These are phyloP conservation scores for Intellagama lesueurii DNA, from an alignment of 2,797 vertebrate genomes.

Conservation along the genomic window DNA sequence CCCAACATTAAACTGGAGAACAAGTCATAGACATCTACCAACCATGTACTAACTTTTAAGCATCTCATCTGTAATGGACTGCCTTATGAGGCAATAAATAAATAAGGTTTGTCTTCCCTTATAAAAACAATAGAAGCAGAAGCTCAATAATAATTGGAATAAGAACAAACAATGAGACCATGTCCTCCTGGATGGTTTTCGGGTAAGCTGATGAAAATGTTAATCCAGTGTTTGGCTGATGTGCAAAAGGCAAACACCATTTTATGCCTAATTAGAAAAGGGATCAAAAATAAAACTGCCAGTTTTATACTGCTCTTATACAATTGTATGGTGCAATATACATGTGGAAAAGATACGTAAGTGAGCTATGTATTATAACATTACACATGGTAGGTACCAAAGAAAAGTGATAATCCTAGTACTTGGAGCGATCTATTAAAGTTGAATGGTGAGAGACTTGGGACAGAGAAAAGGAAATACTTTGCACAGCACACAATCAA, in stretches of 20 bases:
- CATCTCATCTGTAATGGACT: neutral
- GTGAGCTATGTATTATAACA: too few species aligned
- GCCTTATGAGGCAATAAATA: neutral
- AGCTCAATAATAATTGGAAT: neutral
- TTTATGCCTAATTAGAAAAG: neutral
- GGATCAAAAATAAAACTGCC: neutral
- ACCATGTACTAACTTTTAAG: neutral
- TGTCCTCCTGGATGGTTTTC: neutral
- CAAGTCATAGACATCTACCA: neutral
- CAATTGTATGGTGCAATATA: too few species aligned
- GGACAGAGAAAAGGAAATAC: too few species aligned
- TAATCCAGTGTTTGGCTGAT: neutral
- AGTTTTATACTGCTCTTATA: too few species aligned
- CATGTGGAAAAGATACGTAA: too few species aligned
- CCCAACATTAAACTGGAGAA: neutral
- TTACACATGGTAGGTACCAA: too few species aligned
- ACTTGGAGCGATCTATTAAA: too few species aligned
- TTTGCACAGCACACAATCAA: too few species aligned
- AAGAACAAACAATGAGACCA: neutral
- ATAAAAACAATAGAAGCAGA: neutral
- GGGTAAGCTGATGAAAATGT: neutral
- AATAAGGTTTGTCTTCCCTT: neutral
- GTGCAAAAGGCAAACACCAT: neutral
- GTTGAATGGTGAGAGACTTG: too few species aligned
- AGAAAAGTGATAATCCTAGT: too few species aligned